Percentiles rank a stretch among this genome's conserved stretches.
phyloP scores from a whole-genome alignment of 1,140 invertebrate genomes.

The Agrypnia vestita region DNA sequence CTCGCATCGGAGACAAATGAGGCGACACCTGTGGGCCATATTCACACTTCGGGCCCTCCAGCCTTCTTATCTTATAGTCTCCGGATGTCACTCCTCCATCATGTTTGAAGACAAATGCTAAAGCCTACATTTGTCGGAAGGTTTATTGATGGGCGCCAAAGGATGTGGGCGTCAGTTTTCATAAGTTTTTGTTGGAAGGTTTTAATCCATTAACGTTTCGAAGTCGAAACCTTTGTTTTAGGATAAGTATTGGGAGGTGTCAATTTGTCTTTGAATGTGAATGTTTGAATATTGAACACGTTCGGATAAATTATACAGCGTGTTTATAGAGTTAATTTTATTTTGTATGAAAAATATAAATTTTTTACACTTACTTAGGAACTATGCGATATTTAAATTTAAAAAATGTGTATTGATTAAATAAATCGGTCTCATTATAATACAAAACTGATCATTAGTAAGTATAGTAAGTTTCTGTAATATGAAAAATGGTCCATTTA shows the following conservation, averaged over 20 bases:
- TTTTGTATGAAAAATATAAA: too few relatives aligned
- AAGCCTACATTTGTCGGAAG: constrained; percentile 18
- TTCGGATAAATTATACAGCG: too few relatives aligned
- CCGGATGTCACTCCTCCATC: constrained; percentile 39
- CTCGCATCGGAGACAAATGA: constrained; percentile 42
- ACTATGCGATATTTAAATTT: too few relatives aligned
- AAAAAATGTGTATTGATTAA: too few relatives aligned
- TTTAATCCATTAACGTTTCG: constrained; percentile 11
- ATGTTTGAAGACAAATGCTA: constrained; percentile 32
- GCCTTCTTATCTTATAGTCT: constrained; percentile 14
- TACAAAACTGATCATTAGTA: too few relatives aligned
- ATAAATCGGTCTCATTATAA: too few relatives aligned
- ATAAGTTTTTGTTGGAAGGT: constrained; percentile 4
- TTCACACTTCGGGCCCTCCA: constrained; percentile 16
- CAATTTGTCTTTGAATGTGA: background rate
- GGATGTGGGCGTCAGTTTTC: constrained; percentile 35
- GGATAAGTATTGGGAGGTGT: constrained; percentile 23
- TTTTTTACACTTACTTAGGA: too few relatives aligned
- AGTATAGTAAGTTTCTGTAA: too few relatives aligned
- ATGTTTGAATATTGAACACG: too few relatives aligned
- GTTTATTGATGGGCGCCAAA: constrained; percentile 25
- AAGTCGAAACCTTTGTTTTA: constrained; percentile 6
- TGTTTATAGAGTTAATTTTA: too few relatives aligned
- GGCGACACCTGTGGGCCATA: constrained; percentile 8
- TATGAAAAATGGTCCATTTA: too few relatives aligned